Evolutionary conservation across 2,888 invertebrate genomes (phyloP).

Genomic region (Saturnia japonica): DNA sequence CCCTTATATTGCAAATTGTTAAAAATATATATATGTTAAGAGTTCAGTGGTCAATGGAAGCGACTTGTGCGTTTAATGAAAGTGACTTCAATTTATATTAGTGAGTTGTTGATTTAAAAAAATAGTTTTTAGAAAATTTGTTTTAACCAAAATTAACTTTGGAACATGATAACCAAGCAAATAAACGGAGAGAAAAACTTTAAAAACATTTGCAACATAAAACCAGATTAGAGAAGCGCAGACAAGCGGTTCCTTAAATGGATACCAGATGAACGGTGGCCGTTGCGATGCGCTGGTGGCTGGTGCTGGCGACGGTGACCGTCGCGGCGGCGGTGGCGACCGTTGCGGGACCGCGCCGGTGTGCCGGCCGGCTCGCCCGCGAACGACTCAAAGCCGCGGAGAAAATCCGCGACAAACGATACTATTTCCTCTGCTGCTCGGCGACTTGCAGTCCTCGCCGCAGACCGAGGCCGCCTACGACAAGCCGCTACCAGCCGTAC

Average conservation of each 20-base stretch:
- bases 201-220: not conserved
- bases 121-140: not conserved
- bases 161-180: not conserved
- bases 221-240: not conserved
- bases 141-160: not conserved
- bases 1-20: not conserved
- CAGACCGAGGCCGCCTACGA: conserved; percentile 49
- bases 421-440: conserved; percentile 66
- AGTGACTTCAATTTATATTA: not conserved
- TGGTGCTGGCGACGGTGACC: conserved; percentile 43
- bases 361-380: conserved; percentile 67
- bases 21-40: not conserved
- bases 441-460: conserved; percentile 54
- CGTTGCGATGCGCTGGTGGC: conserved; percentile 55
- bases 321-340: conserved; percentile 34
- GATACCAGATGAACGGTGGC: conserved; percentile 28
- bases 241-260: not conserved
- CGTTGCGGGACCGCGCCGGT: conserved; percentile 55
- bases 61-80: not conserved
- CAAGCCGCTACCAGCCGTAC: conserved; percentile 67
- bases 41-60: not conserved
- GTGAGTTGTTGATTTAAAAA: not conserved
- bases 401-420: conserved; percentile 72
- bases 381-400: conserved; percentile 74
- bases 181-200: not conserved